phyloP scores from a whole-genome alignment of 2,797 vertebrate species.

The Coccyzus lansbergi region DNA sequence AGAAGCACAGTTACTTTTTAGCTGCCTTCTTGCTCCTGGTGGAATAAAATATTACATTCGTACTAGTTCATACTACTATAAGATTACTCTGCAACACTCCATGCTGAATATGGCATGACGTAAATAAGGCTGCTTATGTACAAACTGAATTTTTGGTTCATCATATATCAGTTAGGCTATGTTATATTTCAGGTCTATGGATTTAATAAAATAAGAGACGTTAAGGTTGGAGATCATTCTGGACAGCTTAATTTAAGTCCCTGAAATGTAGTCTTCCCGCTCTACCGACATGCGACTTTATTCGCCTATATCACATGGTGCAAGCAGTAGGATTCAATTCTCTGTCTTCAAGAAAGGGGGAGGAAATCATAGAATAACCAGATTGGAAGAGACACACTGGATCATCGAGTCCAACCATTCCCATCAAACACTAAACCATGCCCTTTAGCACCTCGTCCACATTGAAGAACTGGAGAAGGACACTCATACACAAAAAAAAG shows the following conservation, averaged over 20 bases:
- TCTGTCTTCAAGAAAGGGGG: not conserved
- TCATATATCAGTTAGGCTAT: not conserved
- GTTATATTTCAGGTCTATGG: not conserved
- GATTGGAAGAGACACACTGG: too few species aligned
- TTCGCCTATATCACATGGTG: not conserved
- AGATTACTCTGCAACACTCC: not conserved
- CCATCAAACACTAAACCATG: too few species aligned
- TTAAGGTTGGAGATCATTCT: not conserved
- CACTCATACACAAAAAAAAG: not conserved
- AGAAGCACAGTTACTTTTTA: not conserved
- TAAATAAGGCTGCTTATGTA: not conserved
- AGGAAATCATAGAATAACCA: too few species aligned
- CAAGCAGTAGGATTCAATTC: not conserved
- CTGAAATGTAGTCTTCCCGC: not conserved
- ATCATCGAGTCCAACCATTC: too few species aligned
- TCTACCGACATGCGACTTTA: not conserved
- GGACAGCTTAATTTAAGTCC: not conserved
- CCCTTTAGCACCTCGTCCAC: too few species aligned
- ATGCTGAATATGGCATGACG: fast-evolving
- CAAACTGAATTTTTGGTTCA: not conserved
- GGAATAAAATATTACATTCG: not conserved
- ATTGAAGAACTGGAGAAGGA: not conserved
- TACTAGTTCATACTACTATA: not conserved
- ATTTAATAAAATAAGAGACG: not conserved
- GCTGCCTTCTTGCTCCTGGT: not conserved